A percentile compares a stretch with the other conserved stretches of the same genome.
These are phyloP conservation scores for Drosophila lacicola DNA, from an alignment of 2,888 invertebrate genomes.

Conservation along the genomic window DNA sequence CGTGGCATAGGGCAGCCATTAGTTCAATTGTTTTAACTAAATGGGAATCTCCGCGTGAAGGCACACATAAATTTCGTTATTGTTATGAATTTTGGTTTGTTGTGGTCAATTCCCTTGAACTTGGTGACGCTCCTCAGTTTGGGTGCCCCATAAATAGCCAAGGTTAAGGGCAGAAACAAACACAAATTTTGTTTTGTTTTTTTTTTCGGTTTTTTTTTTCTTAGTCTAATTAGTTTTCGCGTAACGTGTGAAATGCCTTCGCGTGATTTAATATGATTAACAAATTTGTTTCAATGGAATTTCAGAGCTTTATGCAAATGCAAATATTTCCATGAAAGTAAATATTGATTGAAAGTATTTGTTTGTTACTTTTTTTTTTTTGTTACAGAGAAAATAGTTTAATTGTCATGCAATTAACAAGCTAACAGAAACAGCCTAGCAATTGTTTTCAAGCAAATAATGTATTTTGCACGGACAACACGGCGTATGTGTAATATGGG, in stretches of 20 bases:
- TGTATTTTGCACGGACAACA: conserved; percentile 32
- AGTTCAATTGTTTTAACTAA: conserved; percentile 19
- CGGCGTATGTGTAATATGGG: conserved; percentile 28
- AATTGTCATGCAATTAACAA: conserved; percentile 22
- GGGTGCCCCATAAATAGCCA: conserved; percentile 52
- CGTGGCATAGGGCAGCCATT: background rate
- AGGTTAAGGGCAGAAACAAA: conserved; percentile 52
- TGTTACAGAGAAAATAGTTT: no score
- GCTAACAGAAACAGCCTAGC: background rate
- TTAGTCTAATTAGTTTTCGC: conserved; percentile 29
- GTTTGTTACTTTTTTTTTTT: background rate
- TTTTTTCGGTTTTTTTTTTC: conserved; percentile 13
- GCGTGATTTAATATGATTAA: conserved; percentile 44
- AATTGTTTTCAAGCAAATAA: conserved; percentile 28
- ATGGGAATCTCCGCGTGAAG: conserved; percentile 19
- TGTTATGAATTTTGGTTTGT: conserved; percentile 45
- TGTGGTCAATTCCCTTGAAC: conserved; percentile 75
- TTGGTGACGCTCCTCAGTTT: conserved; percentile 58
- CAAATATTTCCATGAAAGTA: conserved; percentile 14
- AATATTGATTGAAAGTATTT: conserved; percentile 38
- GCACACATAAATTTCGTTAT: conserved; percentile 14
- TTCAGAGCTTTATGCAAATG: conserved; percentile 37
- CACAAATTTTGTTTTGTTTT: conserved; percentile 17
- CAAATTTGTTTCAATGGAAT: conserved; percentile 35
- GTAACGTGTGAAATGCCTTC: background rate